Evolutionary conservation across 2,888 invertebrate species (phyloP), one percentile per base, ranked within the genome.

Genomic region (Liopterus haemorrhoidalis): DNA sequence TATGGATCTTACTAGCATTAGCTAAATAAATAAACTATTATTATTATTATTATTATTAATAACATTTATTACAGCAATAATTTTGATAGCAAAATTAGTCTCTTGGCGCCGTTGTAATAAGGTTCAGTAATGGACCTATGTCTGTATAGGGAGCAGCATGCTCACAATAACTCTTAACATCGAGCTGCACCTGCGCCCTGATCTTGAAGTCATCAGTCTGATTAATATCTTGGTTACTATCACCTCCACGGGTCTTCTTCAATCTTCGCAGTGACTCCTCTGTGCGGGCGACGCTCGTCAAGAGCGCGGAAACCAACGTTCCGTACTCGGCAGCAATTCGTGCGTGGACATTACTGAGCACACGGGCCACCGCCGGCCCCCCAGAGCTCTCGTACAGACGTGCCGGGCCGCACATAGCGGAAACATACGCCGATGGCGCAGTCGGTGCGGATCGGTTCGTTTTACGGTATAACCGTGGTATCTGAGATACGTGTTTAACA

Each of bases 281-380:
- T 55, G 95, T 96, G 70, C 87, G 92, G 65, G 89, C 88, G 6
- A 96, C 94, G 1, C 94, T 93, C 32, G 84, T 87, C 50, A 97
- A 70, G 2, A 96, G 92, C 67, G 94, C 92, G 58, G 79, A 78
- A 11, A 93, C 89, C 48, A 85, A 78, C 56, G 72, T 74, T 60
- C 75, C 77, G 67, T 87, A 88, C 57, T n/a, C n/a, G n/a, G n/a
- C n/a, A n/a, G n/a, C n/a, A n/a, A n/a, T n/a, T n/a, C n/a, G n/a
- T n/a, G n/a, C n/a, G n/a, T n/a, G n/a, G n/a, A n/a, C n/a, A n/a
- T n/a, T n/a, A n/a, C n/a, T n/a, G n/a, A n/a, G n/a, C n/a, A n/a
- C n/a, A n/a, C n/a, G n/a, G n/a, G n/a, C n/a, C n/a, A n/a, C n/a
- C n/a, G n/a, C n/a, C n/a, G n/a, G n/a, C n/a, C n/a, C n/a, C n/a